Percentiles rank a stretch among this genome's conserved stretches.
Evolutionary conservation across 2,113 vertebrate species (phyloP).

Genomic region (Myrmecophaga tridactyla): DNA sequence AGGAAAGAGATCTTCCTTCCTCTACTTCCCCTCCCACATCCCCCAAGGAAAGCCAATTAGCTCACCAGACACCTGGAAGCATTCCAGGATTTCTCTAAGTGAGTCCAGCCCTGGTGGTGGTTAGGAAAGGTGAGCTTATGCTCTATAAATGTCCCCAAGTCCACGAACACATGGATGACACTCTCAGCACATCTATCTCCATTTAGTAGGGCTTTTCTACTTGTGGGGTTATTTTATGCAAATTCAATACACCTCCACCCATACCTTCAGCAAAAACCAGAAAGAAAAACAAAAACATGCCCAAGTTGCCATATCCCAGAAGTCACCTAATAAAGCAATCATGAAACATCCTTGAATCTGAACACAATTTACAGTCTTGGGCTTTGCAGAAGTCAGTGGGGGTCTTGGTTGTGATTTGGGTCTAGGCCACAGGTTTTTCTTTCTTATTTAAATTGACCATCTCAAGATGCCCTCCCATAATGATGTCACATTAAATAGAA

Average conservation of each 20-base stretch:
- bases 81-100: slow-evolving; percentile 37
- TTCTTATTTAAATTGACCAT: slow-evolving; percentile 68
- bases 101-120: background rate
- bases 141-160: slow-evolving; percentile 3
- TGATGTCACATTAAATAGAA: slow-evolving; percentile 48
- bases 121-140: background rate
- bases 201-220: slow-evolving; percentile 33
- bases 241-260: background rate
- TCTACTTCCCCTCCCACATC: slow-evolving; percentile 5
- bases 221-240: background rate
- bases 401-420: slow-evolving; percentile 40
- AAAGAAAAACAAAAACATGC: background rate
- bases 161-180: background rate
- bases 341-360: background rate
- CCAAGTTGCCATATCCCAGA: background rate
- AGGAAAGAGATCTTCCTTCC: slow-evolving; percentile 55
- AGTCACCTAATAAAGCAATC: slow-evolving; percentile 34
- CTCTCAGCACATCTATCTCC: slow-evolving; percentile 17
- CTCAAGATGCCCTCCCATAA: slow-evolving; percentile 48
- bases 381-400: background rate
- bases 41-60: slow-evolving; percentile 42
- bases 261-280: background rate
- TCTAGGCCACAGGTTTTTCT: slow-evolving; percentile 49
- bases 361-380: background rate
- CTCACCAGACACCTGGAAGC: slow-evolving; percentile 43